Base-by-base conservation (phyloP, 53 echinoderm and acorn worm species). In the Stichopus horrens region DNA sequence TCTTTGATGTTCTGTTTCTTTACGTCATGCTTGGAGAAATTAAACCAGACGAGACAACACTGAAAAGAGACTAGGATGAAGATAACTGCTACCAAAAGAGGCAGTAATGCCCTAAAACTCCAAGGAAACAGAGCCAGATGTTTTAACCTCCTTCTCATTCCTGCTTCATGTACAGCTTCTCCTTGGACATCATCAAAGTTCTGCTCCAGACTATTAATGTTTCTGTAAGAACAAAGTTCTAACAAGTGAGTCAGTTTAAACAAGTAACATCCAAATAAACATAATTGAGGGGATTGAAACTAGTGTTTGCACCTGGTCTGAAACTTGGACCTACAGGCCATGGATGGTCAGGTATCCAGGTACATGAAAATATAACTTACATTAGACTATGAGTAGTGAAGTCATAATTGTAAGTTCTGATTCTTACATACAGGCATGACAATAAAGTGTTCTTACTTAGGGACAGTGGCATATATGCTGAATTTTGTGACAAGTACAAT, bases 21-120 rank as follows among this genome's bases (percentile, higher is more conserved):
- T 14, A 53, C 19, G 19, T 79, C 79, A 52, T 79, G 79, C 7
- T 79, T 79, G 53, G 79, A 51, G 54, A 53, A 52, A 19, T 79
- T 53, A 79, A 54, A 79, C 79, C 79, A 79, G 16, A 55, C 13
- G 52, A 79, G 79, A 55, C 53, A 18, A 53, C 54, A 19, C 79
- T 79, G 79, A 18, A 53, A 53, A 79, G 55, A 51, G 10, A 79
- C 79, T n/a, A 79, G 19, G 53, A 55, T 52, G 53, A 79, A 19
- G 53, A 19, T 55, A 19, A 79, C 79, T 16, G 53, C 4, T 51
- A 79, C 54, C 18, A 79, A 11, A 10, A 55, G 53, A 4, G 21
- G 37, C n/a, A 79, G 79, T n/a, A 79, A 53, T 63, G 63, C 63
- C 63, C 63, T 63, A 13, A 63, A 13, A 13, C 63, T 63, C 63